Evolutionary conservation across 2,113 vertebrate genomes (phyloP).

Genomic region (Ophthalmotilapia sp.): DNA sequence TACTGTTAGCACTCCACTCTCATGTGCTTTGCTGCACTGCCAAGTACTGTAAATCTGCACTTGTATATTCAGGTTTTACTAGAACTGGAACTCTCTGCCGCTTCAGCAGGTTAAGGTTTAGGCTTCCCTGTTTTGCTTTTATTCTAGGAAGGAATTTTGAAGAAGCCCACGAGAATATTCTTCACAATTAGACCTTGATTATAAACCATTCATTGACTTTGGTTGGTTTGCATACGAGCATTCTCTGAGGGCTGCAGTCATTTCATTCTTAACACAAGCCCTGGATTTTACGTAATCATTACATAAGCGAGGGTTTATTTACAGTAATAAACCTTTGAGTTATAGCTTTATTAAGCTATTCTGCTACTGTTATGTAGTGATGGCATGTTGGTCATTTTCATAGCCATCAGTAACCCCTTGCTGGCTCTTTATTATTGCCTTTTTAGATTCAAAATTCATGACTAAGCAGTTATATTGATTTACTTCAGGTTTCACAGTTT

Average conservation of each 20-base stretch:
- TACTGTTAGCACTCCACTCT: constrained; percentile 43
- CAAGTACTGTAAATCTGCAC: neutral
- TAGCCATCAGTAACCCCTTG: neutral
- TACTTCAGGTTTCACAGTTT: neutral
- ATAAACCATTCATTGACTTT: neutral
- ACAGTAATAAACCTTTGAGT: neutral
- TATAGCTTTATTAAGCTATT: neutral
- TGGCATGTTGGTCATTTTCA: neutral
- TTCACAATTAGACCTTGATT: neutral
- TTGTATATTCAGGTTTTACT: neutral
- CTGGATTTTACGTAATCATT: neutral
- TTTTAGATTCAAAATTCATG: neutral
- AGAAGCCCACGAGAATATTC: neutral
- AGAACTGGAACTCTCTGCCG: neutral
- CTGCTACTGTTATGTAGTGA: neutral
- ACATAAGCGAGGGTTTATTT: neutral
- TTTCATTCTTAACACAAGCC: neutral
- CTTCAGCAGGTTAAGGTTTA: neutral
- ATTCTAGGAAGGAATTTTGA: neutral
- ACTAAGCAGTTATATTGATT: neutral
- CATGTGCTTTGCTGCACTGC: neutral
- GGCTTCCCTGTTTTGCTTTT: neutral
- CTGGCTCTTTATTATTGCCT: too few relatives aligned
- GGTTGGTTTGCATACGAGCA: neutral
- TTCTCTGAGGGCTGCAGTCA: neutral